Evolutionary conservation across 1,140 invertebrate genomes (phyloP).

Genomic region (Rhynchophorus ferrugineus): DNA sequence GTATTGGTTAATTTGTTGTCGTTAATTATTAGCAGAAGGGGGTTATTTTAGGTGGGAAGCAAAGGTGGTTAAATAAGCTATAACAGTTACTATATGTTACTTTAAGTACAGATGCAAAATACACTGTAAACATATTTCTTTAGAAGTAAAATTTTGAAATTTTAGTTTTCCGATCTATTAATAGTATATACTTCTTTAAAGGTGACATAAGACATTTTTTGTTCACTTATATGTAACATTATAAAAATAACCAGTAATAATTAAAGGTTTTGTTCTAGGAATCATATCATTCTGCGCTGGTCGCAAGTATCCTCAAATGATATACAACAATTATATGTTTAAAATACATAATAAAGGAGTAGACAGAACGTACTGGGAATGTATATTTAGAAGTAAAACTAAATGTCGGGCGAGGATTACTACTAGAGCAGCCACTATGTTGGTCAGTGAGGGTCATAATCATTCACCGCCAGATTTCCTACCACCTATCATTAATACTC

Average conservation of each 20-base stretch:
- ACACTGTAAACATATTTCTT: too few species aligned
- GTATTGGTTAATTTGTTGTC: too few species aligned
- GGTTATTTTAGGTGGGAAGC: too few species aligned
- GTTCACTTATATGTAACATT: background rate
- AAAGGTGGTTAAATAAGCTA: too few species aligned
- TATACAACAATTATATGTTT: slow-evolving; percentile 12
- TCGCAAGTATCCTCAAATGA: slow-evolving; percentile 14
- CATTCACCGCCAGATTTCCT: background rate
- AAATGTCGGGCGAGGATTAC: slow-evolving; percentile 7
- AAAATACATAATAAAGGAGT: slow-evolving; percentile 10
- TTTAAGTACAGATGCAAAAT: too few species aligned
- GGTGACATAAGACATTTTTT: too few species aligned
- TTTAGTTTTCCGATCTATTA: too few species aligned
- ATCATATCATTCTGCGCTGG: slow-evolving; percentile 11
- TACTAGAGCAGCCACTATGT: background rate
- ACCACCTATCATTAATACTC: slow-evolving; percentile 3
- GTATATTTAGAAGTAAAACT: background rate
- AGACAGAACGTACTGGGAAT: slow-evolving; percentile 12
- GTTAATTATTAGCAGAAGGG: too few species aligned
- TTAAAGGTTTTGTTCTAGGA: slow-evolving; percentile 6
- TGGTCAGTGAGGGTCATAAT: slow-evolving; percentile 10
- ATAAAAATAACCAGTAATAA: background rate
- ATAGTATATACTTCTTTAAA: too few species aligned
- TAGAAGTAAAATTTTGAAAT: too few species aligned
- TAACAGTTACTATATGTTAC: too few species aligned